A percentile compares a stretch with the other conserved stretches of the same genome.
Conservation (phyloP, 2,797 vertebrate genomes). For the Pipistrellus nathusii region DNA sequence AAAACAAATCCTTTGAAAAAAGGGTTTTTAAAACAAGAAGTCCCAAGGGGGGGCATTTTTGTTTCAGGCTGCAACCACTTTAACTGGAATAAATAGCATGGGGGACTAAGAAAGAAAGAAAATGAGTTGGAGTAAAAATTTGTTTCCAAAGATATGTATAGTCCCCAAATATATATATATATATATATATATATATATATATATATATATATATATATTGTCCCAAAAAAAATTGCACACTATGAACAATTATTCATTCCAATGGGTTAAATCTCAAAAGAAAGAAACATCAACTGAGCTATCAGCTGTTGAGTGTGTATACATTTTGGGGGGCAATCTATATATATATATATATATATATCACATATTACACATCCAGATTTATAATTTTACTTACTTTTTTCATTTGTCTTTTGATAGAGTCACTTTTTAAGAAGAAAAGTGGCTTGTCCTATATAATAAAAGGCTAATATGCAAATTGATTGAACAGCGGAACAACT, state of each 20-base stretch:
- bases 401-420: conserved; percentile 7
- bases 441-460: neutral
- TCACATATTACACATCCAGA: neutral
- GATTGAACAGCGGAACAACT: too few species aligned
- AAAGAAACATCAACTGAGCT: neutral
- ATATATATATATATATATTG: too few species aligned
- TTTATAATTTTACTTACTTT: conserved; percentile 13
- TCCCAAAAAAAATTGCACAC: neutral
- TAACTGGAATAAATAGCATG: neutral
- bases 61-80: conserved; percentile 47
- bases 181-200: too few species aligned
- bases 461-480: too few species aligned
- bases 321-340: neutral
- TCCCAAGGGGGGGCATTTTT: conserved; percentile 17
- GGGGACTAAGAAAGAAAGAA: conserved; percentile 10
- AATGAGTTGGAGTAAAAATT: conserved; percentile 12
- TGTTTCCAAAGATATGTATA: neutral
- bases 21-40: conserved; percentile 63
- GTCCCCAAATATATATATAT: too few species aligned
- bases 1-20: conserved; percentile 63
- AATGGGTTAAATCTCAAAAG: too few species aligned
- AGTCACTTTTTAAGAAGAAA: conserved; percentile 33
- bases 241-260: neutral
- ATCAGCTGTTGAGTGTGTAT: neutral
- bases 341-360: neutral